phyloP scores from a whole-genome alignment of 2,113 vertebrate species.

The Gadus chalcogrammus region DNA sequence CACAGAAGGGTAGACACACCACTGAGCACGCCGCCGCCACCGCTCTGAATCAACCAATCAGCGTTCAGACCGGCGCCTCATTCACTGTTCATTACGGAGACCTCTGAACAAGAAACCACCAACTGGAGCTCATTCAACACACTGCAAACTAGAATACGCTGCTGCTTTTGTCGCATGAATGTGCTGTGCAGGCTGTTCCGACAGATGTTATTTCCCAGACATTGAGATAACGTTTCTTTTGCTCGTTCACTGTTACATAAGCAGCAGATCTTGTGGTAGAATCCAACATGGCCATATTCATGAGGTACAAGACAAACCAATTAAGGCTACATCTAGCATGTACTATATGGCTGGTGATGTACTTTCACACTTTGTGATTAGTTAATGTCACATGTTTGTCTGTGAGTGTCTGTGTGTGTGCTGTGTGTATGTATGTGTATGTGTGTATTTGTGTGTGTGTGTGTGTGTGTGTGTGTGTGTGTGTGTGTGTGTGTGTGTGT shows the following conservation, averaged over 20 bases:
- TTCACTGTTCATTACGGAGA: background rate
- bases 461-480: no score
- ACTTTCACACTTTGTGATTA: background rate
- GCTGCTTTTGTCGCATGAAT: background rate
- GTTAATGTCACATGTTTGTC: no score
- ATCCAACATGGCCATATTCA: no score
- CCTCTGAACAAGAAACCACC: no score
- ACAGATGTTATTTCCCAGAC: slow-evolving; percentile 35
- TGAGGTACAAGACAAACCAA: slow-evolving; percentile 34
- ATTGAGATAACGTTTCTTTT: slow-evolving; percentile 12
- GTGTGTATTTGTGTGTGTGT: no score
- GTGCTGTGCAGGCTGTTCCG: slow-evolving; percentile 3
- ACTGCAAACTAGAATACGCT: background rate
- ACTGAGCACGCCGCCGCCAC: background rate
- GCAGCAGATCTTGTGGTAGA: no score
- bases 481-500: background rate
- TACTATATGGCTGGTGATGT: background rate
- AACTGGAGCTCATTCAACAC: slow-evolving; percentile 7
- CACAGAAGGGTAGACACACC: background rate
- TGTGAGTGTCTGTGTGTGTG: no score
- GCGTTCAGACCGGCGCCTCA: background rate
- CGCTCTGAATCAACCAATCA: slow-evolving; percentile 8
- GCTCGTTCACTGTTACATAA: slow-evolving; percentile 31
- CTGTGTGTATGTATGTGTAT: no score
- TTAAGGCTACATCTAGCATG: slow-evolving; percentile 17